These are phyloP conservation scores for Platalea minor DNA, from an alignment of 2,797 vertebrate species.

Conservation along the genomic window DNA sequence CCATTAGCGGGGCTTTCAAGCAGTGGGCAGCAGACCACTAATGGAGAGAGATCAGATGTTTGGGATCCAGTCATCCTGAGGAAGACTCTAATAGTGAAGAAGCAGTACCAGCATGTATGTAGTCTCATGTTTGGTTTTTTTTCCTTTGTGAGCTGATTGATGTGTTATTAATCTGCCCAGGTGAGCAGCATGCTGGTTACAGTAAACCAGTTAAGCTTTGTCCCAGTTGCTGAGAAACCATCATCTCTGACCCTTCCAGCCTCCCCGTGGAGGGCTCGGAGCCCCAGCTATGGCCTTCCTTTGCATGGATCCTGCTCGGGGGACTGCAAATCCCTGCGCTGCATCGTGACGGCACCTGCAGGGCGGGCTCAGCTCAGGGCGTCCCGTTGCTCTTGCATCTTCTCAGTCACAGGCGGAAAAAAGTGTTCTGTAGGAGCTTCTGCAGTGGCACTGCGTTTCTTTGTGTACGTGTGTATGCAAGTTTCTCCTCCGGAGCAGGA, in stretches of 20 bases:
- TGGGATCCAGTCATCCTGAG: background rate
- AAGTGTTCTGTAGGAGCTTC: too few species aligned
- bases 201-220: background rate
- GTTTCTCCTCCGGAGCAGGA: background rate
- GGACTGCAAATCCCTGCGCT: background rate
- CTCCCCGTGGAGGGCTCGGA: background rate
- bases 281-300: background rate
- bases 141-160: background rate
- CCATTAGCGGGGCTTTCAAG: background rate
- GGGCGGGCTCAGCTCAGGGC: background rate
- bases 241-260: background rate
- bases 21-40: background rate
- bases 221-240: background rate
- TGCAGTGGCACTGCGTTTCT: background rate
- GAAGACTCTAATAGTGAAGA: background rate
- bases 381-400: background rate
- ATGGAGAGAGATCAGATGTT: background rate
- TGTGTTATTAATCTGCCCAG: background rate
- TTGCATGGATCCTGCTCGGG: background rate
- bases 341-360: background rate
- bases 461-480: rapidly evolving
- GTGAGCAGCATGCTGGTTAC: background rate
- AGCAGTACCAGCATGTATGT: background rate
- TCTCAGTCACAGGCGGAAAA: background rate
- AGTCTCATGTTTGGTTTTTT: background rate